These are phyloP conservation scores for Muscicapa adusta DNA, from an alignment of 2,113 vertebrate species.

Conservation along the genomic window DNA sequence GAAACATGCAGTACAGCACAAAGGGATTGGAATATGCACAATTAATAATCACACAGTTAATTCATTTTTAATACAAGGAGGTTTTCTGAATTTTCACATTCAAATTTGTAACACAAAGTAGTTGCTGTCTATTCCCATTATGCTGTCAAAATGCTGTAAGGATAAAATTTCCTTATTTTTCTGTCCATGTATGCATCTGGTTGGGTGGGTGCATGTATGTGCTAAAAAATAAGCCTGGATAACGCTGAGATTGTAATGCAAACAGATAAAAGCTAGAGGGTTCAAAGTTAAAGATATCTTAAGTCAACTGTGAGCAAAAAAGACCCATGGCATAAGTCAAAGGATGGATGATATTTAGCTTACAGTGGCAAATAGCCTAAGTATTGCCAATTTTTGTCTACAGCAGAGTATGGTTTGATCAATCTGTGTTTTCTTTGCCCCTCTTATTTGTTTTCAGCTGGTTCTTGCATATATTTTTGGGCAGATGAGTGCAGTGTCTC, in stretches of 20 bases:
- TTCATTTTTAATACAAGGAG: conserved; percentile 94
- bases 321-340: neutral
- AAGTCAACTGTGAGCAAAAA: conserved; percentile 3
- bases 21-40: conserved; percentile 98
- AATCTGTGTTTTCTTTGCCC: neutral
- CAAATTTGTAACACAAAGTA: conserved; percentile 74
- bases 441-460: neutral
- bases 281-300: conserved; percentile 26
- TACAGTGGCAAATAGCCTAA: neutral
- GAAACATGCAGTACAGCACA: conserved; percentile 96
- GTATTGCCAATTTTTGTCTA: neutral
- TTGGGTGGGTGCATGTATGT: neutral
- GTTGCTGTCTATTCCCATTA: conserved; percentile 71
- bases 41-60: conserved; percentile 99
- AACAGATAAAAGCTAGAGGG: neutral
- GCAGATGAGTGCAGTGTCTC: neutral
- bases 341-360: neutral
- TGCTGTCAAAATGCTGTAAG: conserved; percentile 61
- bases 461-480: neutral
- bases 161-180: conserved; percentile 54
- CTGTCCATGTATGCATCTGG: neutral
- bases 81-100: conserved; percentile 78
- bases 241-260: conserved; percentile 6
- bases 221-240: conserved; percentile 7
- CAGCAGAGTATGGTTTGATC: neutral